A percentile compares a stretch with the other conserved stretches of the same genome.
Conservation (phyloP, 1,140 invertebrate genomes). For the Temnothorax nylanderi region DNA sequence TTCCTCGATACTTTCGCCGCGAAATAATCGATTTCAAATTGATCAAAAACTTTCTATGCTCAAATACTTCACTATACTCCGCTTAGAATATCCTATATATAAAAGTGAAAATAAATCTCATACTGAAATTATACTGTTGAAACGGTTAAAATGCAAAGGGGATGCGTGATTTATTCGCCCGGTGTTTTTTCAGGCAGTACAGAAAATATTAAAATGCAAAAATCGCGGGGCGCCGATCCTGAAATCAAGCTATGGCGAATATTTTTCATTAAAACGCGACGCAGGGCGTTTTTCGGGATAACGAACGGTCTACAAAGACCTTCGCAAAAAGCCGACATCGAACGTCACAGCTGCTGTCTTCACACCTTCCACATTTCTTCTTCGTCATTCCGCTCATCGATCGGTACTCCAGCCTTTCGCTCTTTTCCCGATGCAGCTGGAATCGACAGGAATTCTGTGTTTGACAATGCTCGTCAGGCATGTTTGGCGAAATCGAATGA, state of each 20-base stretch:
- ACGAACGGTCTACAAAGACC: neutral
- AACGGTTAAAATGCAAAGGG: constrained; percentile 21
- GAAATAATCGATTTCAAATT: neutral
- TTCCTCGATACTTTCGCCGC: neutral
- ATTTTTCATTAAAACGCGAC: constrained; percentile 43
- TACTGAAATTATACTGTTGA: constrained; percentile 21
- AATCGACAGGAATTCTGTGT: constrained; percentile 16
- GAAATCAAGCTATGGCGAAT: constrained; percentile 17
- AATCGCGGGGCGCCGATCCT: neutral
- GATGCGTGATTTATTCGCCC: neutral
- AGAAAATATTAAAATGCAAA: constrained; percentile 32
- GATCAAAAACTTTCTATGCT: neutral
- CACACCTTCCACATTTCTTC: constrained; percentile 10
- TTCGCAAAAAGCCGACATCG: constrained; percentile 1
- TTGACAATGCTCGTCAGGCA: constrained; percentile 35
- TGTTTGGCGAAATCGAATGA: constrained; percentile 14
- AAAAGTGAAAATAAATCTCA: neutral
- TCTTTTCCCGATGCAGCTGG: constrained; percentile 14
- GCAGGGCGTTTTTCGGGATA: neutral
- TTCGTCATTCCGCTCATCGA: constrained; percentile 34
- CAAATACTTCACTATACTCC: neutral
- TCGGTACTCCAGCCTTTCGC: constrained; percentile 26
- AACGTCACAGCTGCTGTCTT: constrained; percentile 41
- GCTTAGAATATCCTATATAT: neutral
- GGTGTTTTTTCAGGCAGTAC: neutral